A percentile compares a stretch with the other conserved stretches of the same genome.
Evolutionary conservation across 2,113 vertebrate genomes (phyloP).

Genomic region (Rousettus leschenaultii): DNA sequence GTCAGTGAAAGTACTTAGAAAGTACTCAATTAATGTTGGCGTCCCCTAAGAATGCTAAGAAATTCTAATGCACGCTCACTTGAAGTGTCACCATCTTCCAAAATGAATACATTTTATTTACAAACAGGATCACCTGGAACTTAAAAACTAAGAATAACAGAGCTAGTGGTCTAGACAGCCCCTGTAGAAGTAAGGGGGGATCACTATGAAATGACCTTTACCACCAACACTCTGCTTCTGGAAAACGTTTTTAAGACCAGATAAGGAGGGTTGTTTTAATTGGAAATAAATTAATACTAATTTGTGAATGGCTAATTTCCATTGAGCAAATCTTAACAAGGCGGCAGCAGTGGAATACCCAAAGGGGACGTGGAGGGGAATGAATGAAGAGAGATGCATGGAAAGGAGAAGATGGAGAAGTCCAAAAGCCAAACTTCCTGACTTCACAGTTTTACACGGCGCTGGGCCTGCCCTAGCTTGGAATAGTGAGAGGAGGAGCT

Average conservation of each 20-base stretch:
- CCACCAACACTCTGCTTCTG: neutral
- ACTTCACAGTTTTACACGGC: neutral
- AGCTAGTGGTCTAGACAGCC: neutral
- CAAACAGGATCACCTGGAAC: neutral
- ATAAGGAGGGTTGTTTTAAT: neutral
- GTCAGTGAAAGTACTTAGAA: neutral
- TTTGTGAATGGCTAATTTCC: neutral
- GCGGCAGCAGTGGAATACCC: neutral
- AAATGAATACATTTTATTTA: neutral
- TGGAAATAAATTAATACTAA: neutral
- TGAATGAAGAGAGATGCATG: too few species aligned
- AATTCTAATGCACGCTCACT: neutral
- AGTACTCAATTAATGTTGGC: neutral
- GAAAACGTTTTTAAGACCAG: neutral
- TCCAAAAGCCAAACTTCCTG: neutral
- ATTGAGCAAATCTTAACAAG: neutral
- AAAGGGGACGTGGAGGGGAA: neutral
- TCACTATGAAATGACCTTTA: neutral
- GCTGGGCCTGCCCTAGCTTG: neutral
- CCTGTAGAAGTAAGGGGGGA: neutral
- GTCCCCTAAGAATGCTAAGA: neutral
- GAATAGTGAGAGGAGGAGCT: slow-evolving; percentile 30
- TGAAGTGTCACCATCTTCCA: neutral
- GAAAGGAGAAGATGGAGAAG: neutral
- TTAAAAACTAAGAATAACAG: neutral